These are phyloP conservation scores for Mechanitis mazaeus DNA, from an alignment of 2,888 invertebrate genomes.

Conservation along the genomic window DNA sequence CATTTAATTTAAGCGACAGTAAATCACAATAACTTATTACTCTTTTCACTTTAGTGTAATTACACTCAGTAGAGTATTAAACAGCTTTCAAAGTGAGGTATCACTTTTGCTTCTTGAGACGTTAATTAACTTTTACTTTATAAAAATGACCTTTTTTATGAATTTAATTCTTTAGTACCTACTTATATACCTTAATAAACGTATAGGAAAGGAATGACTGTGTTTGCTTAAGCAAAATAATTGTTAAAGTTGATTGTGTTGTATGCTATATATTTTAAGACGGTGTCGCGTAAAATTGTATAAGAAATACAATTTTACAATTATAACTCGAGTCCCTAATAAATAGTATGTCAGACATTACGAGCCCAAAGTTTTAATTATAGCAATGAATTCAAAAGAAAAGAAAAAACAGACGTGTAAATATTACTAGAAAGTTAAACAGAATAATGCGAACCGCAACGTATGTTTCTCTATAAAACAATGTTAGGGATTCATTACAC, in stretches of 20 bases:
- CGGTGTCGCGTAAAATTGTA: too few relatives aligned
- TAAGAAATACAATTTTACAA: background rate
- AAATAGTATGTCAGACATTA: conserved; percentile 12
- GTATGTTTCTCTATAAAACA: conserved; percentile 29
- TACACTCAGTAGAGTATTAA: conserved; percentile 11
- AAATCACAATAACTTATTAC: conserved; percentile 15
- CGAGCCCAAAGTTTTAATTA: conserved; percentile 21
- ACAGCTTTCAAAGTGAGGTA: conserved; percentile 16
- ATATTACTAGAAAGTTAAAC: conserved; percentile 31
- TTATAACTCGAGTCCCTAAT: conserved; percentile 20
- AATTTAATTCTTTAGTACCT: background rate
- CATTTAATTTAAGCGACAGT: conserved; percentile 15
- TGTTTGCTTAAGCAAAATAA: too few relatives aligned
- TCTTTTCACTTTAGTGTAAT: conserved; percentile 11
- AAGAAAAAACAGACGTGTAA: conserved; percentile 18
- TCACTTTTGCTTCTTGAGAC: conserved; percentile 18
- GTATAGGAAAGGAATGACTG: too few relatives aligned
- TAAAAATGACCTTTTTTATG: background rate
- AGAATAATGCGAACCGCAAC: conserved; percentile 29
- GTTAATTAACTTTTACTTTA: conserved; percentile 22
- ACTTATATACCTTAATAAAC: background rate
- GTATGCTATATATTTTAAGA: too few relatives aligned
- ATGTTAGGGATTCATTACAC: conserved; percentile 36
- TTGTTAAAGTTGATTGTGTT: too few relatives aligned
- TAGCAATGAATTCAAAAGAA: conserved; percentile 16